Percentiles rank a stretch among this genome's conserved stretches.
These are phyloP conservation scores for Carassius auratus DNA, from an alignment of 2,113 vertebrate species.

Conservation along the genomic window DNA sequence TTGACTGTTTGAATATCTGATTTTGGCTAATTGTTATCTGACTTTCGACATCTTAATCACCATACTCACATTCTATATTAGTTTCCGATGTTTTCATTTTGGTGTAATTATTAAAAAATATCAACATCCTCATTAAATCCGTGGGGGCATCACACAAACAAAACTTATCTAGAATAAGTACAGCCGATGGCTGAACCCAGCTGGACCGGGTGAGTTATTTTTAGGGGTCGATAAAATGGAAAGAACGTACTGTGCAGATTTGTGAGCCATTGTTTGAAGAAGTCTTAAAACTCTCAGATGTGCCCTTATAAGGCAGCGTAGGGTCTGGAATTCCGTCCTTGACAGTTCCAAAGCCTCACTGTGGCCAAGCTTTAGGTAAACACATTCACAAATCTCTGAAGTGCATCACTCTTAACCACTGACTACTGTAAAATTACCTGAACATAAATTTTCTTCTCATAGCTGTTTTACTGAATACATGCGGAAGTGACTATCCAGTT, in stretches of 20 bases:
- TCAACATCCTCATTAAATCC: background rate
- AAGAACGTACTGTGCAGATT: conserved; percentile 38
- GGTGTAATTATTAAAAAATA: background rate
- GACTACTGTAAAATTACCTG: background rate
- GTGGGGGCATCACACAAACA: background rate
- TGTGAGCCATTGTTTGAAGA: conserved; percentile 54
- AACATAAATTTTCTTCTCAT: background rate
- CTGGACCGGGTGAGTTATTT: conserved; percentile 40
- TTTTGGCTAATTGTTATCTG: background rate
- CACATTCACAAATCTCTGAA: conserved; percentile 8
- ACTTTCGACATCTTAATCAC: background rate
- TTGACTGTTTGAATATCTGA: background rate
- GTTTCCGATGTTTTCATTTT: background rate
- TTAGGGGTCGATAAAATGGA: conserved; percentile 46
- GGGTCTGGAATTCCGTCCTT: conserved; percentile 51
- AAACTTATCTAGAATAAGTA: conserved; percentile 10
- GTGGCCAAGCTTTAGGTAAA: conserved; percentile 12
- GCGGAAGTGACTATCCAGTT: background rate
- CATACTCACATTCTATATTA: background rate
- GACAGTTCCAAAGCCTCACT: conserved; percentile 23
- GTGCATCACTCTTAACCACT: conserved; percentile 2
- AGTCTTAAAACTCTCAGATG: conserved; percentile 53
- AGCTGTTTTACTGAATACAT: background rate
- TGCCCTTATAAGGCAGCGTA: conserved; percentile 62
- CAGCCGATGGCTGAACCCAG: background rate